Base-by-base conservation (phyloP, 1,140 invertebrate species). In the Sesamia nonagrioides region DNA sequence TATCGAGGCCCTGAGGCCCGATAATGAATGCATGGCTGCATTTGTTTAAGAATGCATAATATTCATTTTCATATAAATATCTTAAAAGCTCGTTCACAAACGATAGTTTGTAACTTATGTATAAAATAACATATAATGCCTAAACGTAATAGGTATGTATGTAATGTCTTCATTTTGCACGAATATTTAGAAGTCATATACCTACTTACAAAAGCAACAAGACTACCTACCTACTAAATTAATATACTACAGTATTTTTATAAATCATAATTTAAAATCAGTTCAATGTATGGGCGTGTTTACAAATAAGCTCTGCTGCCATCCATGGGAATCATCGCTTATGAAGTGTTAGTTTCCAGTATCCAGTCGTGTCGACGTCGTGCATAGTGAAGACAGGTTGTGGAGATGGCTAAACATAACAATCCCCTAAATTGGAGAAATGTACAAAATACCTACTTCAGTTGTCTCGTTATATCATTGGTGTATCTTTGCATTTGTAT, bases 21-120 rank as follows among this genome's bases (percentile, higher is more conserved):
- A 88, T 90, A 77, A 84, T 79, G 86, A 74, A 84, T 85, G 86
- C 82, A 84, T 77, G 84, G 84, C 85, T 89, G 91, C 90, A 93
- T 92, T 92, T 93, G 90, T 93, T 93, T 91, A 93, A 93, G 83
- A 93, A 92, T 93, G 91, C 90, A 87, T 86, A 89, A 88, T 69
- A 81, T 79, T 86, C 86, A 50, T 89, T 91, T 80, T 81, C 87
- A 82, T 86, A 73, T 79, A 74, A 42, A 60, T 42, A 42, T 42
- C 4, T 85, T 85, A 81, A 81, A 52, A 83, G 85, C 35, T 83
- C 84, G 83, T 87, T 68, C 27, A 80, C 50, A 79, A 84, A 63
- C 79, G 87, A 77, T 85, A 86, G 69, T 81, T 18, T 86, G 73
- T 85, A 82, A 86, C 68, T 77, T 72, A 72, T 45, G n/a, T 61